phyloP scores from a whole-genome alignment of 2,888 invertebrate species.

The Halictus ligatus region DNA sequence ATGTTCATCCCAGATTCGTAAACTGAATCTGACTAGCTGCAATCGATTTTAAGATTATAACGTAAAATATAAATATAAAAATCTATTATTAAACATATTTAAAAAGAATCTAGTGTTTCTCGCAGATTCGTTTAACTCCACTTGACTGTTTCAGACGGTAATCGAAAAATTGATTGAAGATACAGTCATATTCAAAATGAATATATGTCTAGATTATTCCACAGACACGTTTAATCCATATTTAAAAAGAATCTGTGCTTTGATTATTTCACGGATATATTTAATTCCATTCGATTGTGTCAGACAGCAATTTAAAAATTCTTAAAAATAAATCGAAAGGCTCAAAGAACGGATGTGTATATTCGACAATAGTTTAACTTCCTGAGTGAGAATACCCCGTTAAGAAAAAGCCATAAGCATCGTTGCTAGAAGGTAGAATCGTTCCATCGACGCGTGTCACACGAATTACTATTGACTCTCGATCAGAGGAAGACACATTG shows the following conservation, averaged over 20 bases:
- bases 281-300: neutral
- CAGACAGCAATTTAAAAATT: neutral
- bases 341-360: too few species aligned
- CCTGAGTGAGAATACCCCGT: constrained; percentile 9
- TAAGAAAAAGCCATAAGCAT: neutral
- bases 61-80: neutral
- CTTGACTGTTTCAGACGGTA: neutral
- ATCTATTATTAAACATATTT: neutral
- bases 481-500: constrained; percentile 45
- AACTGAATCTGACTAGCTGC: neutral
- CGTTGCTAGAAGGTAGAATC: neutral
- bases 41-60: neutral
- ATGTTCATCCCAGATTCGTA: neutral
- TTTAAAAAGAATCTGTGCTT: too few species aligned
- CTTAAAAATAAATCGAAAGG: neutral
- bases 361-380: neutral
- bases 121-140: neutral
- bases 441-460: neutral
- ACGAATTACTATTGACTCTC: constrained; percentile 17
- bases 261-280: neutral
- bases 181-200: too few species aligned
- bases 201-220: too few species aligned
- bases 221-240: too few species aligned
- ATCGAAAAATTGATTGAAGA: neutral
- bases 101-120: neutral